Conservation (phyloP, 1,140 invertebrate species). For the Meloidogyne floridensis region DNA sequence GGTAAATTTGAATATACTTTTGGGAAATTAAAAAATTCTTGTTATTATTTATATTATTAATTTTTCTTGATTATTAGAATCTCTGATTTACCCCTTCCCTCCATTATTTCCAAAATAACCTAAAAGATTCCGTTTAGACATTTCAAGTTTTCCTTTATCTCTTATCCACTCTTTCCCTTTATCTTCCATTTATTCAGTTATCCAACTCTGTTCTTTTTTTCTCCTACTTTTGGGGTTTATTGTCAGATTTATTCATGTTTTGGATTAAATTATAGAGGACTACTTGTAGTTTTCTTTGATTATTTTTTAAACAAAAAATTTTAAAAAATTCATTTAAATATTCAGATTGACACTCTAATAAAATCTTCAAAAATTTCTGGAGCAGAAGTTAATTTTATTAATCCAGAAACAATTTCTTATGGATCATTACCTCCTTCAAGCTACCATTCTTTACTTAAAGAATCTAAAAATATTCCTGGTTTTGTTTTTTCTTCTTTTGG, state of each 20-base stretch:
- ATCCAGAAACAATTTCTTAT: background rate
- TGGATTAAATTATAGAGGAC: no score
- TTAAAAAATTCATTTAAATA: slow-evolving; percentile 14
- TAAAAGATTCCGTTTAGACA: no score
- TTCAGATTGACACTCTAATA: background rate
- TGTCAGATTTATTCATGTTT: no score
- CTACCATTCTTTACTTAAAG: slow-evolving; percentile 52
- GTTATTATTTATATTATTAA: background rate
- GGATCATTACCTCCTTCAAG: slow-evolving; percentile 47
- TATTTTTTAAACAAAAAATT: slow-evolving; percentile 22
- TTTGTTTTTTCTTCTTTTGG: slow-evolving; percentile 45
- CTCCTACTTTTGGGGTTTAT: no score
- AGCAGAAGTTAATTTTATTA: slow-evolving; percentile 25
- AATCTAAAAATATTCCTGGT: slow-evolving; percentile 38
- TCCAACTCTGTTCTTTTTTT: no score
- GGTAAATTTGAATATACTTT: background rate
- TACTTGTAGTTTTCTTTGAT: slow-evolving; percentile 32
- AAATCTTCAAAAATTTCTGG: slow-evolving; percentile 10
- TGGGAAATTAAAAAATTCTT: slow-evolving; percentile 12
- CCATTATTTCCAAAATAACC: background rate
- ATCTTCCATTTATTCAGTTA: no score
- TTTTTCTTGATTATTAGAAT: background rate
- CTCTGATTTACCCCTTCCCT: background rate
- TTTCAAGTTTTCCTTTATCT: no score
- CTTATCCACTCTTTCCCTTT: no score